Base-by-base conservation (phyloP, 2,888 invertebrate species). In the Sturmia bella region DNA sequence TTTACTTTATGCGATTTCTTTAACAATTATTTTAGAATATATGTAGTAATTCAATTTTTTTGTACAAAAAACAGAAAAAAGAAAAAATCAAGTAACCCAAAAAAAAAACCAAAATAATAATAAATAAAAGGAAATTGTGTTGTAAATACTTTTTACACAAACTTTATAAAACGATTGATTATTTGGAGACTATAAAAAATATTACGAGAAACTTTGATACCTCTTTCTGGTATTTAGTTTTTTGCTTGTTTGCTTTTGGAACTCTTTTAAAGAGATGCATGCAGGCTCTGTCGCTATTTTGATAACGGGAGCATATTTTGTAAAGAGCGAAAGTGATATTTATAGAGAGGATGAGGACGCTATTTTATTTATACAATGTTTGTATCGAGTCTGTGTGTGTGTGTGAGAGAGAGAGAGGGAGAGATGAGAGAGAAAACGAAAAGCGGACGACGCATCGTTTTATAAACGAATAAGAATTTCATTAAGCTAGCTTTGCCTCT, bases 401-500 rank as follows among this genome's bases (percentile, higher is more conserved):
- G n/a, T n/a, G n/a, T n/a, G n/a, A n/a, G n/a, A n/a, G n/a, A n/a
- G n/a, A n/a, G n/a, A 61, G 50, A 24, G 56, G 24, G 72, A 75
- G 50, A 75, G 61, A 39, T 75, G 59, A 78, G 59, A 75, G 66
- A 64, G 52, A 73, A 41, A 43, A 88, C 88, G 88, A 87, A 87
- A 86, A 87, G 86, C 86, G 88, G 79, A 75, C 86, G 79, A 75
- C 86, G 85, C 86, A 85, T 85, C 86, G 84, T 85, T 87, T 85
- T 84, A 79, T 84, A 79, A 82, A 80, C 41, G 68, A 66, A 52
- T 50, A 48, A 11, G 27, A 64, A 24, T 37, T n/a, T 39, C 50
- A 24, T 56, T 45, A 56, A 45, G 19, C 37, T 39, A 57, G 15
- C 39, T 37, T 66, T 68, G 19, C 24, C 19, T 59, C 39, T 54